These are phyloP conservation scores for Strix uralensis DNA, from an alignment of 2,113 vertebrate genomes.

Conservation along the genomic window DNA sequence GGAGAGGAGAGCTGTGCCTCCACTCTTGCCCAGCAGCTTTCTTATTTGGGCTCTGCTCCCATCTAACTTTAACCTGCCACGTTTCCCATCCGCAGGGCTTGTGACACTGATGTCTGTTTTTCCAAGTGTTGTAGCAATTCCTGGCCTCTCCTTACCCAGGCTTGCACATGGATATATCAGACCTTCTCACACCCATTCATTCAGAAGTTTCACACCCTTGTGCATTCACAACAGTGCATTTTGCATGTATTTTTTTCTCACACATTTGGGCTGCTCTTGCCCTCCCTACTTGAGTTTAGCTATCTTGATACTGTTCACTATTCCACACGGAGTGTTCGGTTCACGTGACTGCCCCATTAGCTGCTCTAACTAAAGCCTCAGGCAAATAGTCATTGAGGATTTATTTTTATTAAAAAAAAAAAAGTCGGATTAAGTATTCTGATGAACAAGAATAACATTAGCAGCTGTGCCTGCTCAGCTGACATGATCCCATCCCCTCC, in stretches of 20 bases:
- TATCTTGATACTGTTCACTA: conserved; percentile 8
- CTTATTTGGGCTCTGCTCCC: neutral
- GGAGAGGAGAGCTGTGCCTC: neutral
- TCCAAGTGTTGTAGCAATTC: neutral
- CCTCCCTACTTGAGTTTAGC: neutral
- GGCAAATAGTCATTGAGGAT: conserved; percentile 68
- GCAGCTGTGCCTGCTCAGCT: conserved; percentile 59
- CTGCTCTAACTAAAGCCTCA: conserved; percentile 49
- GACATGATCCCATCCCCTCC: conserved; percentile 36
- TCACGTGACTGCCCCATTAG: conserved; percentile 30
- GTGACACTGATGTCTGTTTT: neutral
- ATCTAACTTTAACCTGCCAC: fast-evolving
- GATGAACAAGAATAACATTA: conserved; percentile 67
- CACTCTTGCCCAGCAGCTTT: fast-evolving
- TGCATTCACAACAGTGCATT: neutral
- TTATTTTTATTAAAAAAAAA: conserved; percentile 66
- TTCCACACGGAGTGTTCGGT: neutral
- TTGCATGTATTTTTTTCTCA: neutral
- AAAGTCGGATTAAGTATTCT: conserved; percentile 45
- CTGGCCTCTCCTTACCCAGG: neutral
- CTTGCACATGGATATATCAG: too few relatives aligned
- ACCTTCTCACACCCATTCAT: neutral
- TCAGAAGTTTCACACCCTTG: neutral
- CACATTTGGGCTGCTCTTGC: neutral
- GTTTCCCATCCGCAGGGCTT: fast-evolving